Evolutionary conservation across 2,113 vertebrate genomes (phyloP).

Genomic region (Gymnarchus niloticus): DNA sequence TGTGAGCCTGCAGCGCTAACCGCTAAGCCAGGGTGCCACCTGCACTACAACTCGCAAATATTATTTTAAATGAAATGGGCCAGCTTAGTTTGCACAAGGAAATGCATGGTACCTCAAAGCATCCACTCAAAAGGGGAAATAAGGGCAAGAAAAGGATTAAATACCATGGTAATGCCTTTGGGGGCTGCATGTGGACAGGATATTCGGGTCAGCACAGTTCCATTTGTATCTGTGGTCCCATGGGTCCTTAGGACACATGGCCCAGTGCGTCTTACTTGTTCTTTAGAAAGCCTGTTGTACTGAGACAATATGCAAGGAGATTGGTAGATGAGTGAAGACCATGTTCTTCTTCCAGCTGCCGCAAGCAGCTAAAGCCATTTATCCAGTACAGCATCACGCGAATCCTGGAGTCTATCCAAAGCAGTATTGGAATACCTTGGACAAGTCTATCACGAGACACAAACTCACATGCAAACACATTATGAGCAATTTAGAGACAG

Average conservation of each 20-base stretch:
- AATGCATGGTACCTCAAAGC: constrained; percentile 54
- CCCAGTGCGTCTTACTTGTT: constrained; percentile 57
- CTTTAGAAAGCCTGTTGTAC: constrained; percentile 54
- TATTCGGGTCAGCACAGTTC: constrained; percentile 64
- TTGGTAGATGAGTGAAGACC: constrained; percentile 36
- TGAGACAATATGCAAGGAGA: constrained; percentile 60
- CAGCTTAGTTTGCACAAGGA: constrained; percentile 53
- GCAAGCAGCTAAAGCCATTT: neutral
- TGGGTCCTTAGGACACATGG: constrained; percentile 55
- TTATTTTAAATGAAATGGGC: constrained; percentile 54
- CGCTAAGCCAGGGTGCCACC: constrained; percentile 4
- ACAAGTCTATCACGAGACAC: neutral
- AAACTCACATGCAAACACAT: neutral
- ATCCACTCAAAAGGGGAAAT: constrained; percentile 59
- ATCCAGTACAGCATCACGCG: neutral
- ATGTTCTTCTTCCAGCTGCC: constrained; percentile 34
- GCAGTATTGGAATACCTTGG: neutral
- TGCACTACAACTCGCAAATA: constrained; percentile 51
- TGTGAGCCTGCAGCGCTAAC: neutral
- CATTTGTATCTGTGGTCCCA: constrained; percentile 63
- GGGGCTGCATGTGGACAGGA: constrained; percentile 58
- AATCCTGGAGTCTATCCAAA: neutral
- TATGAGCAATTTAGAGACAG: neutral
- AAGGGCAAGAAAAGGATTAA: constrained; percentile 53
- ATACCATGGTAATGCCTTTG: constrained; percentile 52